Base-by-base conservation (phyloP, 2,797 vertebrate species). In the Anolis apletophallus region DNA sequence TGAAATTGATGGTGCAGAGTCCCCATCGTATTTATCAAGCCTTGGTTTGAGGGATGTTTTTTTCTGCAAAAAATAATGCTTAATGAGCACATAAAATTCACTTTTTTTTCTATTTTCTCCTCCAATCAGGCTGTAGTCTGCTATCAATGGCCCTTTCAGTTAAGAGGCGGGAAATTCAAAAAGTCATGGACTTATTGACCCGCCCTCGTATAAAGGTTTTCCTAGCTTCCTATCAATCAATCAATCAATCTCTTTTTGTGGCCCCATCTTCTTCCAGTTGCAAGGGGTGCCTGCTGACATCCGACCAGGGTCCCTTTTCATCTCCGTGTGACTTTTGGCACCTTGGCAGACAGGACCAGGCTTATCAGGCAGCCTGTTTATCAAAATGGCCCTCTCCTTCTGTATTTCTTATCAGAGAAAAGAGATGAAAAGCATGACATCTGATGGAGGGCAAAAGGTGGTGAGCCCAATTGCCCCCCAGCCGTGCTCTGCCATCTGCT, bases 121-220 rank as follows among this genome's bases (percentile, higher is more conserved):
- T n/a, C n/a, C n/a, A n/a, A n/a, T n/a, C n/a, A n/a, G n/a, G n/a
- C n/a, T n/a, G n/a, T n/a, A n/a, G n/a, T n/a, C n/a, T n/a, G n/a
- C n/a, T n/a, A n/a, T n/a, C n/a, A n/a, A n/a, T n/a, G n/a, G n/a
- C n/a, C n/a, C n/a, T n/a, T n/a, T n/a, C n/a, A n/a, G n/a, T n/a
- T n/a, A n/a, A n/a, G n/a, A n/a, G n/a, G n/a, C n/a, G n/a, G n/a
- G n/a, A n/a, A n/a, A n/a, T n/a, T n/a, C n/a, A n/a, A n/a, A n/a
- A n/a, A n/a, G n/a, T n/a, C n/a, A n/a, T n/a, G n/a, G n/a, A n/a
- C n/a, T n/a, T n/a, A n/a, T n/a, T n/a, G n/a, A n/a, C n/a, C n/a
- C n/a, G n/a, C n/a, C n/a, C n/a, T n/a, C n/a, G n/a, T n/a, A 46
- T 90, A 52, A 93, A 77, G 84, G 69, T 80, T 84, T 78, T 87